Conservation (phyloP, 2,113 vertebrate genomes). For the Stictonetta naevosa region DNA sequence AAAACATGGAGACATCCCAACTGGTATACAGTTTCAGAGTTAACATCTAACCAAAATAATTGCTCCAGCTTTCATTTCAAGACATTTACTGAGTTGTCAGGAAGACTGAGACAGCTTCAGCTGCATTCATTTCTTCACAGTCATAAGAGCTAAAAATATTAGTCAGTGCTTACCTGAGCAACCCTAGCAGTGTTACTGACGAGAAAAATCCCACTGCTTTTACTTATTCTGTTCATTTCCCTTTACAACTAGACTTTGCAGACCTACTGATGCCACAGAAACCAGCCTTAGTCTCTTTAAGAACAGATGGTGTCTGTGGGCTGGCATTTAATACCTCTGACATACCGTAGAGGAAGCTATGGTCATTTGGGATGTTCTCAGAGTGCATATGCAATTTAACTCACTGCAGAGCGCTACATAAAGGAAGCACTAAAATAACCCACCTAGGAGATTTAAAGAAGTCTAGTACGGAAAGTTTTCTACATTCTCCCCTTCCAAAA, state of each 20-base stretch:
- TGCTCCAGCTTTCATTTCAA: not conserved
- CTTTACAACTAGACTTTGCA: not conserved
- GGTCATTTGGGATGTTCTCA: not conserved
- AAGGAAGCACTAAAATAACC: constrained; percentile 50
- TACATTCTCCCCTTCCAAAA: not conserved
- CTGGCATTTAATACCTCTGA: not conserved
- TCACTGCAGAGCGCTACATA: not conserved
- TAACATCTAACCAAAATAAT: not conserved
- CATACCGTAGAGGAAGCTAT: not conserved
- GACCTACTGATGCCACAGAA: not conserved
- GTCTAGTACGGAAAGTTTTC: not conserved
- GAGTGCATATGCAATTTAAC: constrained; percentile 18
- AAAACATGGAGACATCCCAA: not conserved
- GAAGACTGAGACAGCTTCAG: not conserved
- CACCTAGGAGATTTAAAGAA: constrained; percentile 1
- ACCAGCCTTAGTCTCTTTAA: not conserved
- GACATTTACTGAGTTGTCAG: not conserved
- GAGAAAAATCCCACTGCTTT: not conserved
- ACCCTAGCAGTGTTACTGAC: not conserved
- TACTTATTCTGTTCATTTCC: not conserved
- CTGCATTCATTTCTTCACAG: not conserved
- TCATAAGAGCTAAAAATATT: not conserved
- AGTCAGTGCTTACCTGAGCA: constrained; percentile 15
- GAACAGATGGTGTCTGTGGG: not conserved
- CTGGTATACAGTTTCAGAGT: not conserved